Evolutionary conservation across 2,888 invertebrate species (phyloP).

Genomic region (Harmothoe impar): DNA sequence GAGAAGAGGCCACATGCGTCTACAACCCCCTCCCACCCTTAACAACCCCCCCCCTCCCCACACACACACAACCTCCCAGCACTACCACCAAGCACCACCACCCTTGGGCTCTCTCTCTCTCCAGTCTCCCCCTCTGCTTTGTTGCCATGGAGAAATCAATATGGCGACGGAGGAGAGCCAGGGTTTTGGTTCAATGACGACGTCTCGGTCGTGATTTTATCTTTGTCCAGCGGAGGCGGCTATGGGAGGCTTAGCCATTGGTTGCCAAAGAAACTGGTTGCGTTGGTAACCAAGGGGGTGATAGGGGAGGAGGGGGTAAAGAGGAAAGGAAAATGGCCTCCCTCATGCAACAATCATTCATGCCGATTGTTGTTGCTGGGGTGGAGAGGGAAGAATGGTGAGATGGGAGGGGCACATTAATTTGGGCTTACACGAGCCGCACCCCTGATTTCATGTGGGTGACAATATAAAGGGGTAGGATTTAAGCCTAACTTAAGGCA

Average conservation of each 20-base stretch:
- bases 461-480: neutral
- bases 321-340: conserved; percentile 17
- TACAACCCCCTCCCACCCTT: neutral
- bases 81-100: too few species aligned
- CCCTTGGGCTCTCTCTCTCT: conserved; percentile 9
- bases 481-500: too few species aligned
- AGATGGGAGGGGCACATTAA: neutral
- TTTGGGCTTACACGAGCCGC: neutral
- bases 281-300: conserved; percentile 11
- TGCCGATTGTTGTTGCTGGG: conserved; percentile 28
- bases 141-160: conserved; percentile 60
- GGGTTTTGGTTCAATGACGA: conserved; percentile 61
- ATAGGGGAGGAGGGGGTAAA: too few species aligned
- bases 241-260: neutral
- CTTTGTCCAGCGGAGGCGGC: conserved; percentile 15
- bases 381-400: neutral
- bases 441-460: neutral
- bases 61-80: neutral
- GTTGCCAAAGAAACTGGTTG: conserved; percentile 38
- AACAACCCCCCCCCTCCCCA: neutral
- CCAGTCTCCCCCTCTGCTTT: too few species aligned
- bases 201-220: conserved; percentile 49
- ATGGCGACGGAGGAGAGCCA: conserved; percentile 35
- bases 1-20: conserved; percentile 48
- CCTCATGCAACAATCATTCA: conserved; percentile 38